Conservation (phyloP, 2,888 invertebrate genomes). For the Pheosia tremula region DNA sequence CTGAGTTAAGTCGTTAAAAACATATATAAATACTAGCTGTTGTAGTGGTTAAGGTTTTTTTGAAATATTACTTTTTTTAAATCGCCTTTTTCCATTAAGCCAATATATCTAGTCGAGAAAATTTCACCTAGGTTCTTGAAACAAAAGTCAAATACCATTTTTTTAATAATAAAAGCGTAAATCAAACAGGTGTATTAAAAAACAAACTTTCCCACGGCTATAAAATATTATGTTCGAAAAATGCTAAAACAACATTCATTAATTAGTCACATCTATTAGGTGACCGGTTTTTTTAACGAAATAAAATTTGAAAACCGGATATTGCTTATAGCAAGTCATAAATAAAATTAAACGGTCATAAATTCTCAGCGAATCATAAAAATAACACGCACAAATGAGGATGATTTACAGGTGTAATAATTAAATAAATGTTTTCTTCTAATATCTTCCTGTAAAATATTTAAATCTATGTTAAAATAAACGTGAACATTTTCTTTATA, state of each 20-base stretch:
- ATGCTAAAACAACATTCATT: conserved; percentile 18
- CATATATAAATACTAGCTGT: too few relatives aligned
- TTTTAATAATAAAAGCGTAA: background rate
- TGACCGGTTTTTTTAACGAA: conserved; percentile 10
- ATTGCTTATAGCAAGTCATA: conserved; percentile 14
- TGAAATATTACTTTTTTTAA: too few relatives aligned
- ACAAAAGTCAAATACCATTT: background rate
- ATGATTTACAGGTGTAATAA: background rate
- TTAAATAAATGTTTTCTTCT: too few relatives aligned
- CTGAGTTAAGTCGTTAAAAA: too few relatives aligned
- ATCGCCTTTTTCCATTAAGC: too few relatives aligned
- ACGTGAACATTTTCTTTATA: too few relatives aligned
- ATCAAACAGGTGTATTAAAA: background rate
- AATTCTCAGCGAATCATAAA: conserved; percentile 7
- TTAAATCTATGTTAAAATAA: too few relatives aligned
- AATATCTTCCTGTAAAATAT: too few relatives aligned
- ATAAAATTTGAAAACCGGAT: conserved; percentile 21
- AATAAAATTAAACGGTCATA: conserved; percentile 12
- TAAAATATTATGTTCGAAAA: conserved; percentile 6
- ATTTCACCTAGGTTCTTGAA: background rate
- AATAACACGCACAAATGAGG: background rate
- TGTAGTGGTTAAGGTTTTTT: too few relatives aligned
- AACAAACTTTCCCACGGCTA: conserved; percentile 26
- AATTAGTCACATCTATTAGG: conserved; percentile 13
- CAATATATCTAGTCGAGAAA: too few relatives aligned